Evolutionary conservation across 1,140 invertebrate genomes (phyloP), one percentile per base, ranked within the genome.

Genomic region (Penaeus indicus): DNA sequence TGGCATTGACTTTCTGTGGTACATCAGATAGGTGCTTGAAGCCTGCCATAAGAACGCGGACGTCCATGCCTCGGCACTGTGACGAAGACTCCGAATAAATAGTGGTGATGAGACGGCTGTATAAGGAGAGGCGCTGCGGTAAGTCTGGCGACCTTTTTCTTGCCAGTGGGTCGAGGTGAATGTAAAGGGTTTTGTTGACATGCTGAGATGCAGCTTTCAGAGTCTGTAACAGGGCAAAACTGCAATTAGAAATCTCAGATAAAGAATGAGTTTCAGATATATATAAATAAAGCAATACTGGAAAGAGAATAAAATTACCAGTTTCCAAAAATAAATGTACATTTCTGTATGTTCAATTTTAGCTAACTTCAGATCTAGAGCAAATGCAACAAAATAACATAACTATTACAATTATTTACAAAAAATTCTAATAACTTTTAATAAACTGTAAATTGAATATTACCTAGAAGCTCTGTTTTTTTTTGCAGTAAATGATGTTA

Each of bases 141-240:
- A 21, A 62, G 16, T 62, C 83, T 42, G 86, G 64, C 18, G 67
- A 5, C 25, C n/a, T 63, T 16, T 32, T 81, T 79, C 77, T 27
- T 21, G 90, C 82, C 38, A 84, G 19, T 10, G 86, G 87, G 38
- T 90, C 90, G 21, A 90, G 86, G 22, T 90, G 90, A 32, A 90
- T 64, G 27, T 90, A 90, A 16, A 90, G 84, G 5, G 80, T 88
- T 60, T 82, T 72, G 54, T 54, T 85, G 25, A 88, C 83, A 82
- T 88, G 83, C 61, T 90, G 64, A 61, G 86, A 88, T 64, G 86
- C 86, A 60, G 82, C 82, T 54, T 54, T 54, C 22, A 67, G n/a
- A 84, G 62, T 69, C 54, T 54, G 64, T 38, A 27, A 69, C 11
- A 69, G 16, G 27, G 38, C 0, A 18, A 38, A 63, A 38, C 32